Percentiles rank a stretch among this genome's conserved stretches.
Evolutionary conservation across 2,888 invertebrate species (phyloP).

Genomic region (Pilophorus perplexus): DNA sequence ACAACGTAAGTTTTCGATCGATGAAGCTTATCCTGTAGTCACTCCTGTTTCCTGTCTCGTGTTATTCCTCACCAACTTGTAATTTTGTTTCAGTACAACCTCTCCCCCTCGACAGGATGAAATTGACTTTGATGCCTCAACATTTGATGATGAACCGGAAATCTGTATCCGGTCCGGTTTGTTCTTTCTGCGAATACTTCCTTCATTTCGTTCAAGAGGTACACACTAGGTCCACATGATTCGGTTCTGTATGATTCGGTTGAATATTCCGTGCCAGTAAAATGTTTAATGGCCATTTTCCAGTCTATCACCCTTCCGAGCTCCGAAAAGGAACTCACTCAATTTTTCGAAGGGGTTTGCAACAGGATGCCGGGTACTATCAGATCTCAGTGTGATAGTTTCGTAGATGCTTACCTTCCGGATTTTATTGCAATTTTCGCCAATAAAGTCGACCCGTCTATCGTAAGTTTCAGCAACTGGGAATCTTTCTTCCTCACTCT

Average conservation of each 20-base stretch:
- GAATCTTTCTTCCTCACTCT: neutral
- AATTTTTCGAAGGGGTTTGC: slow-evolving; percentile 68
- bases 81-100: too few relatives aligned
- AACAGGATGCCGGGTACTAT: slow-evolving; percentile 63
- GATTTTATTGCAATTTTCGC: slow-evolving; percentile 74
- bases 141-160: slow-evolving; percentile 12
- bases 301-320: slow-evolving; percentile 48
- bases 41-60: too few relatives aligned
- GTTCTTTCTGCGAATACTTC: slow-evolving; percentile 79
- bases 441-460: slow-evolving; percentile 73
- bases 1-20: too few relatives aligned
- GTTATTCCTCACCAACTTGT: too few relatives aligned
- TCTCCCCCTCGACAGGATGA: slow-evolving; percentile 37
- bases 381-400: slow-evolving; percentile 64
- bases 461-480: slow-evolving; percentile 56
- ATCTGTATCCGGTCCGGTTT: slow-evolving; percentile 58
- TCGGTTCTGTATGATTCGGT: too few relatives aligned
- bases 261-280: too few relatives aligned
- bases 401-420: slow-evolving; percentile 75
- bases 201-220: slow-evolving; percentile 73
- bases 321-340: slow-evolving; percentile 60
- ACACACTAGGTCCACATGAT: too few relatives aligned
- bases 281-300: too few relatives aligned
- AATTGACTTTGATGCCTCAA: slow-evolving; percentile 37
- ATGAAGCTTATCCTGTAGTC: too few relatives aligned